Percentiles rank a stretch among this genome's conserved stretches.
Conservation (phyloP, 2,888 invertebrate genomes). For the Strigamia maritima region DNA sequence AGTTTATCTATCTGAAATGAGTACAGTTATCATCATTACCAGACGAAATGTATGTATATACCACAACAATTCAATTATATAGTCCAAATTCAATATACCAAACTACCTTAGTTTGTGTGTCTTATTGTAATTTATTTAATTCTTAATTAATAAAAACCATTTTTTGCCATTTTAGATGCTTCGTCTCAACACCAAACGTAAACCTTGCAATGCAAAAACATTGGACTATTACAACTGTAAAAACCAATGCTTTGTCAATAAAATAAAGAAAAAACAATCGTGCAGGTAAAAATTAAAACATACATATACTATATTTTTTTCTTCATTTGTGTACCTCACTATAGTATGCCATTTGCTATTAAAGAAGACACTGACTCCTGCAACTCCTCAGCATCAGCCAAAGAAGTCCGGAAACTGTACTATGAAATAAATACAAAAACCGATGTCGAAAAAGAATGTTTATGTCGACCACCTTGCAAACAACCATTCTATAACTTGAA, state of each 20-base stretch:
- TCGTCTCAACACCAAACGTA: background rate
- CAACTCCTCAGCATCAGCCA: background rate
- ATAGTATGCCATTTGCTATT: background rate
- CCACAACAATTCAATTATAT: too few relatives aligned
- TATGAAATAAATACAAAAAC: background rate
- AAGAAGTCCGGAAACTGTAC: background rate
- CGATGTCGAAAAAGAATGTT: background rate
- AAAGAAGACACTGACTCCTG: background rate
- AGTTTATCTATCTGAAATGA: too few relatives aligned
- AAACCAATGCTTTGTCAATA: background rate
- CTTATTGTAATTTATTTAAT: too few relatives aligned
- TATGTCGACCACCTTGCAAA: background rate
- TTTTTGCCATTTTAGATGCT: background rate
- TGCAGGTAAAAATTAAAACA: background rate
- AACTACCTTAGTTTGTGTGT: too few relatives aligned
- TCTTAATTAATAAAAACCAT: too few relatives aligned
- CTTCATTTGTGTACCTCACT: too few relatives aligned
- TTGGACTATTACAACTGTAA: background rate
- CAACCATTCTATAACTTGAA: background rate
- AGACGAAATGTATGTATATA: too few relatives aligned
- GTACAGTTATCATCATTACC: too few relatives aligned
- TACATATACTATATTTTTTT: too few relatives aligned
- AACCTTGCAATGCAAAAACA: background rate
- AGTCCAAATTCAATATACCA: too few relatives aligned
- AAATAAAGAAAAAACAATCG: background rate